A percentile compares a stretch with the other conserved stretches of the same genome.
Conservation (phyloP, 2,888 invertebrate genomes). For the Augiades crinisus region DNA sequence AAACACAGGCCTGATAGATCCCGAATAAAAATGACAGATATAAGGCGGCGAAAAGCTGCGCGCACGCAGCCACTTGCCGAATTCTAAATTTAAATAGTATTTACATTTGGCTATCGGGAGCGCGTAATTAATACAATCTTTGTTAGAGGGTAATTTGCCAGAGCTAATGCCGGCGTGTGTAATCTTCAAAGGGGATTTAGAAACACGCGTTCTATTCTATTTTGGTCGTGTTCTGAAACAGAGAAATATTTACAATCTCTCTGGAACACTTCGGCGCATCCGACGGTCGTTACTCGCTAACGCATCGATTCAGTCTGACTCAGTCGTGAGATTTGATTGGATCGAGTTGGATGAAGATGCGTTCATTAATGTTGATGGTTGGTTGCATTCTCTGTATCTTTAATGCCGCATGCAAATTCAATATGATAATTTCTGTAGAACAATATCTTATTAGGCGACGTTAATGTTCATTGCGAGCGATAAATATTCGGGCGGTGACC, state of each 20-base stretch:
- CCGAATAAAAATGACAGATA: slow-evolving; percentile 68
- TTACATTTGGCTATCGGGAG: slow-evolving; percentile 76
- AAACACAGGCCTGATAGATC: slow-evolving; percentile 46
- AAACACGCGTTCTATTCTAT: slow-evolving; percentile 81
- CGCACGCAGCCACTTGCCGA: slow-evolving; percentile 56
- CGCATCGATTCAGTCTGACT: slow-evolving; percentile 69
- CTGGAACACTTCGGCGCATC: slow-evolving; percentile 80
- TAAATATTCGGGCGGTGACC: slow-evolving; percentile 17
- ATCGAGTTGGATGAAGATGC: slow-evolving; percentile 61
- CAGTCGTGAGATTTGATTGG: slow-evolving; percentile 67
- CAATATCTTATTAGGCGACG: slow-evolving; percentile 24
- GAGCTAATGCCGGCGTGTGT: slow-evolving; percentile 77
- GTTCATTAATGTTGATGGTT: slow-evolving; percentile 59
- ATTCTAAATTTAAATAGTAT: slow-evolving; percentile 76
- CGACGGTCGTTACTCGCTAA: slow-evolving; percentile 75
- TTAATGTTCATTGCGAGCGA: slow-evolving; percentile 24
- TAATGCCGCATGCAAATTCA: slow-evolving; percentile 31
- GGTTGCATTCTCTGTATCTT: slow-evolving; percentile 46
- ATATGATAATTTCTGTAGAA: slow-evolving; percentile 30
- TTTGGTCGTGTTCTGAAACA: slow-evolving; percentile 79
- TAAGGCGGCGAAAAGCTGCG: slow-evolving; percentile 59
- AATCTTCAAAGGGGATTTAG: slow-evolving; percentile 82
- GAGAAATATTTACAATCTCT: slow-evolving; percentile 81
- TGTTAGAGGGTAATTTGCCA: slow-evolving; percentile 81
- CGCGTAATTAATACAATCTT: slow-evolving; percentile 82